These are phyloP conservation scores for Periophthalmus modestus DNA, from an alignment of 2,113 vertebrate genomes.

Conservation along the genomic window DNA sequence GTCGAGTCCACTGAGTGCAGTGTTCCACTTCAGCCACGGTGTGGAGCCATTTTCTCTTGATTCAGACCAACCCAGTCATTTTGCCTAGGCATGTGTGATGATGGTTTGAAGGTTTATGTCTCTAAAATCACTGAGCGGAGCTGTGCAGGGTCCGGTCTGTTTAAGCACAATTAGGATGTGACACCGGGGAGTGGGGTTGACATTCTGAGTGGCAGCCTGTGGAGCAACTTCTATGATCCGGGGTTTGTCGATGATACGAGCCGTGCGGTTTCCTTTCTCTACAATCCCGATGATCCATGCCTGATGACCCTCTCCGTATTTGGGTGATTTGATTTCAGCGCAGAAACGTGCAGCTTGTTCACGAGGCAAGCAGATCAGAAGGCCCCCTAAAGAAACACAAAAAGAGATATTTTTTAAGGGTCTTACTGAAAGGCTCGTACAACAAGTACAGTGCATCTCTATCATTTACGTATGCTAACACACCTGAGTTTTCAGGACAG, in stretches of 20 bases:
- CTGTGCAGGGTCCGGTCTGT: constrained; percentile 43
- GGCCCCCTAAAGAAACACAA: constrained; percentile 83
- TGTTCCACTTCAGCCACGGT: constrained; percentile 83
- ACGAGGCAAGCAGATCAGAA: constrained; percentile 94
- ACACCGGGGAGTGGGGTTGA: constrained; percentile 94
- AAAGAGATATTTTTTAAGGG: neutral
- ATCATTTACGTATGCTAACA: constrained; percentile 1
- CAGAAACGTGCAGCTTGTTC: constrained; percentile 98
- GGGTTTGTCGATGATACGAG: constrained; percentile 98
- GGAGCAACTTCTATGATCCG: constrained; percentile 98
- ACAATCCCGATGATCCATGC: constrained; percentile 99
- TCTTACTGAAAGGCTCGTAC: no score
- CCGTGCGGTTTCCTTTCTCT: constrained; percentile 97
- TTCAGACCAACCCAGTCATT: constrained; percentile 79
- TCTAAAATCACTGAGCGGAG: constrained; percentile 78
- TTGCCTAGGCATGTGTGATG: constrained; percentile 81
- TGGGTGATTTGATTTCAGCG: constrained; percentile 97
- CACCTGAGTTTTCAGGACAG: constrained; percentile 98
- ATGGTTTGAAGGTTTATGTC: constrained; percentile 86
- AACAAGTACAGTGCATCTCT: neutral
- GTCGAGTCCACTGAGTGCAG: constrained; percentile 75
- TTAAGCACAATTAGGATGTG: constrained; percentile 85
- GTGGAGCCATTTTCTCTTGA: constrained; percentile 78
- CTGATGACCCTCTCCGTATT: constrained; percentile 97
- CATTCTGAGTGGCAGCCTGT: constrained; percentile 95